Conservation (phyloP, 37 sponge, comb jelly and placozoan genomes). For the Hexactinellida sp. region DNA sequence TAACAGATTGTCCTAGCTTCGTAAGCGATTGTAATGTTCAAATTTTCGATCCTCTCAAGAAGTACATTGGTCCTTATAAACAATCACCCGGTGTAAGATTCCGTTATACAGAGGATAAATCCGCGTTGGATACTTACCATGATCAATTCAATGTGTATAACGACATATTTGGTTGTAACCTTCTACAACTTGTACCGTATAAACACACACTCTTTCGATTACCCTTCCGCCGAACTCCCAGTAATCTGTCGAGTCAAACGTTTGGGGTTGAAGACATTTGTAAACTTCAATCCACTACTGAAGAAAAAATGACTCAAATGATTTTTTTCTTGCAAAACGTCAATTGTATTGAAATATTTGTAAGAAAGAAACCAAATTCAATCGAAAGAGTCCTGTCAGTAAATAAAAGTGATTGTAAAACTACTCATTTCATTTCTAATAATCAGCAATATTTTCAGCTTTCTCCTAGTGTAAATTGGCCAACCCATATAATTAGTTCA, state of each 20-base stretch:
- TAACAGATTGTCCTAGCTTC: constrained; percentile 63
- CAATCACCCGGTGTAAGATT: not conserved
- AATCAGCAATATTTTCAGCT: not conserved
- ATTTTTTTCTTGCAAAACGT: not conserved
- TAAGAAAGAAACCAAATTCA: not conserved
- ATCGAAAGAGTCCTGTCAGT: not conserved
- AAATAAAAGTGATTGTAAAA: not conserved
- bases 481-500: not conserved
- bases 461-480: not conserved
- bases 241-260: not conserved
- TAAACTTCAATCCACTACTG: not conserved
- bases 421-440: not conserved
- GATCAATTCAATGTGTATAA: not conserved
- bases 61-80: not conserved
- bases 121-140: not conserved
- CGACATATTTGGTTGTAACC: not conserved
- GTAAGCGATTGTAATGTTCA: constrained; percentile 3
- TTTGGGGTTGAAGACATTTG: not conserved
- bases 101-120: not conserved
- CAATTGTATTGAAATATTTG: not conserved
- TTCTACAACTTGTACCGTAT: not conserved
- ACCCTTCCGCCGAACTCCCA: not conserved
- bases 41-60: not conserved
- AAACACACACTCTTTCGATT: not conserved
- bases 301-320: not conserved